phyloP scores from a whole-genome alignment of 2,797 vertebrate genomes.

The Rallus crepitans region DNA sequence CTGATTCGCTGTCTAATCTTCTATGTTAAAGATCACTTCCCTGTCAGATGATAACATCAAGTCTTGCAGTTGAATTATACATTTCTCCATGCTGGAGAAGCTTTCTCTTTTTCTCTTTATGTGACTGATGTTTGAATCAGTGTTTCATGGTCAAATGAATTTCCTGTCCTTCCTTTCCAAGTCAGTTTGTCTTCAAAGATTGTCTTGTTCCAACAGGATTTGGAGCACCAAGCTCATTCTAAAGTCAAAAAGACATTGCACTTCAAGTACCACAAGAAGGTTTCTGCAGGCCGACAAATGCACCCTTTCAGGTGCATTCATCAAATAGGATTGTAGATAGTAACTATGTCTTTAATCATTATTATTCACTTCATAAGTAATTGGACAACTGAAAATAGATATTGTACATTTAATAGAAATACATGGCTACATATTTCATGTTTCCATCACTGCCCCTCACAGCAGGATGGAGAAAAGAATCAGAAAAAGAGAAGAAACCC shows the following conservation, averaged over 20 bases:
- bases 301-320: background rate
- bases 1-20: conserved; percentile 41
- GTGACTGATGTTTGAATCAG: conserved; percentile 5
- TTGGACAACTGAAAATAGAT: background rate
- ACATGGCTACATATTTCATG: background rate
- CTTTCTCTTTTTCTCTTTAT: conserved; percentile 3
- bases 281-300: background rate
- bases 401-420: background rate
- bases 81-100: background rate
- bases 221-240: background rate
- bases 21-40: conserved; percentile 36
- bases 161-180: conserved; percentile 34
- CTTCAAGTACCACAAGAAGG: background rate
- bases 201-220: background rate
- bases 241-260: background rate
- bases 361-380: background rate
- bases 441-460: background rate
- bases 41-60: conserved; percentile 49
- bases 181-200: background rate
- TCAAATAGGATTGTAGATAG: background rate
- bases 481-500: too few relatives aligned
- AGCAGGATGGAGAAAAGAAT: too few relatives aligned
- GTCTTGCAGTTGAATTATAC: background rate
- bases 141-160: background rate
- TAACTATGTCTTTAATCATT: background rate